Conservation (phyloP, 1,140 invertebrate genomes). For the Trigoniulus corallinus region DNA sequence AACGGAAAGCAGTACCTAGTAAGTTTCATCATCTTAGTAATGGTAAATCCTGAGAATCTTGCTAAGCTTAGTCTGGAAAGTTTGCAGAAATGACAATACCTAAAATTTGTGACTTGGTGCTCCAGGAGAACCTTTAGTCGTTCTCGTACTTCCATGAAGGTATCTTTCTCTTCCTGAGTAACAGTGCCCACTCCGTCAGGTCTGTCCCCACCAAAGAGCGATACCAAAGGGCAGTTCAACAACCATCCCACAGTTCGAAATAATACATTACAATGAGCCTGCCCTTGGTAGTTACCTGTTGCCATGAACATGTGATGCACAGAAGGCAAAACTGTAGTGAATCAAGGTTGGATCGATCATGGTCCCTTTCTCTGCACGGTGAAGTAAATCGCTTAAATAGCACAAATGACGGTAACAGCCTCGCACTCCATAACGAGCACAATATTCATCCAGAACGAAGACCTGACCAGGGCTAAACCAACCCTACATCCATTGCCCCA, state of each 20-base stretch:
- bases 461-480: constrained; percentile 99
- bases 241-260: neutral
- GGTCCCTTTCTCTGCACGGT: constrained; percentile 81
- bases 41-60: too few species aligned
- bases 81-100: constrained; percentile 33
- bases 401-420: constrained; percentile 92
- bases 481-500: constrained; percentile 39
- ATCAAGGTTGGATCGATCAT: constrained; percentile 97
- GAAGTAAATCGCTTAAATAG: constrained; percentile 88
- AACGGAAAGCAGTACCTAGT: constrained; percentile 94
- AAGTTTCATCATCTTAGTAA: constrained; percentile 11
- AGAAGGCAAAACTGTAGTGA: constrained; percentile 97
- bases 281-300: constrained; percentile 48
- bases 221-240: neutral
- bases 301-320: constrained; percentile 95
- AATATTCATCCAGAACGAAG: constrained; percentile 97
- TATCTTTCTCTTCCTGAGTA: constrained; percentile 91
- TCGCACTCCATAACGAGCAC: constrained; percentile 88
- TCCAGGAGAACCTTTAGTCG: constrained; percentile 78
- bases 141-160: constrained; percentile 95
- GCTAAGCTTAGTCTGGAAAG: constrained; percentile 5
- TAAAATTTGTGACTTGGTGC: constrained; percentile 98
- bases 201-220: constrained; percentile 30
- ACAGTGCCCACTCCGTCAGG: constrained; percentile 97
- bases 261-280: neutral